Evolutionary conservation across 2,888 invertebrate species (phyloP), one percentile per base, ranked within the genome.

Genomic region (Dynastes hyllus): DNA sequence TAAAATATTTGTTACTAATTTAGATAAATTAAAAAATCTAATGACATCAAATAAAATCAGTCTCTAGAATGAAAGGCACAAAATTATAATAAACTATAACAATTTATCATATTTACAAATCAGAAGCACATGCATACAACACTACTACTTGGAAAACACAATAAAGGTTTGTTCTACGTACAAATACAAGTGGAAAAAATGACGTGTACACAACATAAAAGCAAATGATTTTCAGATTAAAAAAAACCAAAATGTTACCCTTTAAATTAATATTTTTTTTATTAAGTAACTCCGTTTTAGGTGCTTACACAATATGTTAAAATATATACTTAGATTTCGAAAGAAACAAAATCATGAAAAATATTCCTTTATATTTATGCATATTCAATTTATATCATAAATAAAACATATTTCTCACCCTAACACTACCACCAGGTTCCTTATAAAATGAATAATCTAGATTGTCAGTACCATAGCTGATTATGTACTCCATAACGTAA

Each of bases 391-490:
- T 11, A 16, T 22, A 22, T 11, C 22, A 61, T 29, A 45, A 22
- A 61, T 40, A 61, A 79, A 76, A 76, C 32, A 69, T 66, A 55
- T 22, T 70, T 83, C 87, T 93, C 94, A 97, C 97, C 97, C 96
- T 96, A 82, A 94, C 91, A 89, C 96, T 95, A 83, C 97, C 97
- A 86, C 96, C 95, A 73, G 95, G 92, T 83, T 97, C 97, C 91
- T 96, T 96, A 90, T 95, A 97, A 88, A 94, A 95, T 79, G 95
- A 94, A 90, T 94, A 97, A 90, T 97, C 97, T 86, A 95, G 93
- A 81, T 96, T 96, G 87, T 96, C 97, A 85, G 95, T 95, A 82
- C 97, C 96, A 90, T 97, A 98, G 90, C 97, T 96, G 87, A 99
- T 94, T 87, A 95, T 94, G 90, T 95, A 99, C 89, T 98, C 98